Evolutionary conservation across 2,113 vertebrate species (phyloP).

Genomic region (Anarrhichthys ocellatus): DNA sequence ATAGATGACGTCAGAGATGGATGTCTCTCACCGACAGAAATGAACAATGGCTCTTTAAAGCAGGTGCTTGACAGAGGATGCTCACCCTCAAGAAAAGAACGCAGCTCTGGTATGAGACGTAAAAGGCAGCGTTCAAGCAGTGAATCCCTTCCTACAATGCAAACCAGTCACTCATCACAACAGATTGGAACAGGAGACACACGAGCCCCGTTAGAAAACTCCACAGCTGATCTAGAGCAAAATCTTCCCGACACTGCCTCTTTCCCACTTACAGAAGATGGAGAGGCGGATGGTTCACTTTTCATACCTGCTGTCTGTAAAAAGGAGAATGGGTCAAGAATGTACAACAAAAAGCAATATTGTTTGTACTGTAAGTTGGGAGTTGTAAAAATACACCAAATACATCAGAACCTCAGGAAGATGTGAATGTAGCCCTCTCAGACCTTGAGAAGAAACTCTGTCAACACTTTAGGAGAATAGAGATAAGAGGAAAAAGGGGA

Average conservation of each 20-base stretch:
- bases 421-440: neutral
- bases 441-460: constrained; percentile 34
- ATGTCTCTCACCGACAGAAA: neutral
- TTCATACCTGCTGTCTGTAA: neutral
- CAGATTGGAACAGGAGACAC: no score
- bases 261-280: no score
- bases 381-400: neutral
- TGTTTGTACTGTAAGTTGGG: constrained; percentile 3
- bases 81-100: neutral
- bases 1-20: neutral
- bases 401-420: neutral
- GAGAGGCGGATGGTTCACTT: neutral
- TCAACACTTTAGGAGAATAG: constrained; percentile 47
- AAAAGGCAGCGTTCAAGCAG: neutral
- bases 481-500: constrained; percentile 51
- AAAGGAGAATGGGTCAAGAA: neutral
- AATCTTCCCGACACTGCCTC: neutral
- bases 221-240: neutral
- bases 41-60: neutral
- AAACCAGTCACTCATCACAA: neutral
- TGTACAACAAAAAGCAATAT: constrained; percentile 21
- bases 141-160: neutral
- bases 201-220: neutral
- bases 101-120: neutral
- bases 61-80: neutral